Evolutionary conservation across 2,888 invertebrate genomes (phyloP), one percentile per base, ranked within the genome.

Genomic region (Sphaerophoria taeniata): DNA sequence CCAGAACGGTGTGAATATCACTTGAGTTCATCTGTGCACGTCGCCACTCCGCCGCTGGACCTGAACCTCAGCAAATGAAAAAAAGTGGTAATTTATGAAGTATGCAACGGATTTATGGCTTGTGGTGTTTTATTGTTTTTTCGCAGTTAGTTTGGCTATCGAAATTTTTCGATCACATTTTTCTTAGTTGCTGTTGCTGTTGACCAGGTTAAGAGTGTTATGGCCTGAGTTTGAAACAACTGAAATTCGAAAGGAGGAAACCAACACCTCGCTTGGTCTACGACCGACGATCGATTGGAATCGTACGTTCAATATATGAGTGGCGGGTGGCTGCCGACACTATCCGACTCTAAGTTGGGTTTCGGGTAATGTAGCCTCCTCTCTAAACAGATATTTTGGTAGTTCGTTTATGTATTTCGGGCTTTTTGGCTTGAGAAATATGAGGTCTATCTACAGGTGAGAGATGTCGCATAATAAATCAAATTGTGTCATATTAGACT

Each of bases 41-140:
- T 24, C 24, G 2, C 24, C 24, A 24, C 24, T 24, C 76, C 77
- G 58, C 39, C 12, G 60, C 43, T 43, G 83, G 71, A 70, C 53
- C 47, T 51, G 33, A 24, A 24, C 24, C 24, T 24, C 24, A 24
- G 24, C 24, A 24, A 24, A 24, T 24, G 24, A 43, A 73, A 60
- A 36, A 65, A 65, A 65, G 76, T 73, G 81, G 73, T 81, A 81
- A 85, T 85, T 85, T 85, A 85, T 85, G 85, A 85, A 85, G 85
- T 85, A 81, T 85, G 76, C 85, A 85, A 81, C 81, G 81, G 85
- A 85, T 81, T 85, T 85, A 81, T 85, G 76, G 85, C 85, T 85
- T 73, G 61, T 76, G 85, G 85, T 81, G 81, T 80, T 81, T 81
- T 85, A 85, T 85, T 85, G 85, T 85, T 2, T 24, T 77, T 85